Base-by-base conservation (phyloP, 2,888 invertebrate genomes). In the Agriopis aurantiaria region DNA sequence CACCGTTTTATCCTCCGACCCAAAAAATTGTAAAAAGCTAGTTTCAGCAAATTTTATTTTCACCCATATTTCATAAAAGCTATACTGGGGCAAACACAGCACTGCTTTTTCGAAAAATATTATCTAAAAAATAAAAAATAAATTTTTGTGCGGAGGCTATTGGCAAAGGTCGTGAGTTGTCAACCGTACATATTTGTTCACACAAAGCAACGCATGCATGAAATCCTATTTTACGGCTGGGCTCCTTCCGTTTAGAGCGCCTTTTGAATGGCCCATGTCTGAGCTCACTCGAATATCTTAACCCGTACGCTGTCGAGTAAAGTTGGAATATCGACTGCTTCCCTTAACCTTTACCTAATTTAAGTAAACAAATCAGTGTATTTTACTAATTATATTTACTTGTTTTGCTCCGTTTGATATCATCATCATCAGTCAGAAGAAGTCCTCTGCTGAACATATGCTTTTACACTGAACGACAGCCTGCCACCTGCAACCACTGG, bases 191-290 rank as follows among this genome's bases (percentile, higher is more conserved):
- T 90, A 91, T 92, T 92, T 91, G 92, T 92, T 93, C 92, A 92
- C 92, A 93, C 91, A 90, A 86, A 87, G 85, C 87, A 88, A 89
- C 87, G 91, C 90, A 92, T 91, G 93, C 93, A 90, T 94, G 92
- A 93, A 93, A 93, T 93, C 91, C 90, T 91, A 91, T 93, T 94
- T 93, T 90, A 92, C 93, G 92, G 90, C 89, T 91, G 91, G 92
- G 88, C 88, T 91, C 90, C 88, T 88, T 88, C 88, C 91, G 89
- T 88, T 91, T 89, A 91, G 90, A 91, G 88, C 89, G 88, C 88
- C 90, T 91, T 91, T 91, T 91, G 90, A 92, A 92, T 91, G 88
- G 89, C 84, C 85, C 86, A 83, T 87, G 85, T 88, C 88, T 90
- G 85, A 89, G 85, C 85, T 86, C 87, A 82, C 82, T 85, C 84